Conservation (phyloP, 2,113 vertebrate species). For the Apteryx mantelli region DNA sequence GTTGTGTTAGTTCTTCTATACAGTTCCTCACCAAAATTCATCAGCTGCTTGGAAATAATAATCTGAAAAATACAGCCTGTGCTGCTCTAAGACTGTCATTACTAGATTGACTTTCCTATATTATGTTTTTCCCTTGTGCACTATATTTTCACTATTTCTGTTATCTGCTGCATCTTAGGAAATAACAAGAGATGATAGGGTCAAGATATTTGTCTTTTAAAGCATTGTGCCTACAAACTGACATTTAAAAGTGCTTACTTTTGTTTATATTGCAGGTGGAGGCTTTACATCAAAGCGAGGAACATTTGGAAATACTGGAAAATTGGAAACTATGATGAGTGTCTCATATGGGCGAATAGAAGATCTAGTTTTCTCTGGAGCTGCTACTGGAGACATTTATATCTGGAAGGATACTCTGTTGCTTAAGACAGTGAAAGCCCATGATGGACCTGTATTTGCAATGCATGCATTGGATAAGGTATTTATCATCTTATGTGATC, state of each 20-base stretch:
- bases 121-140: not conserved
- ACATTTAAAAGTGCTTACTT: not conserved
- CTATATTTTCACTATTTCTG: not conserved
- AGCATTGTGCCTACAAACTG: not conserved
- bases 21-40: not conserved
- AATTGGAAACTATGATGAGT: conserved; percentile 96
- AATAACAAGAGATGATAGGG: not conserved
- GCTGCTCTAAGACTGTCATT: not conserved
- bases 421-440: conserved; percentile 94
- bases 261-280: conserved; percentile 81
- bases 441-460: conserved; percentile 95
- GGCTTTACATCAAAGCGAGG: conserved; percentile 94
- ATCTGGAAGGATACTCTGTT: conserved; percentile 93
- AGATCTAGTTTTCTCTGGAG: conserved; percentile 93
- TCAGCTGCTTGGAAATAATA: not conserved
- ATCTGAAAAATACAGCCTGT: not conserved
- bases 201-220: not conserved
- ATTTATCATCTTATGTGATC: not conserved
- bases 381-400: conserved; percentile 94
- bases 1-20: not conserved
- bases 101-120: not conserved
- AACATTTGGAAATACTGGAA: conserved; percentile 86
- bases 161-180: not conserved
- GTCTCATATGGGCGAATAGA: conserved; percentile 90
- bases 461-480: conserved; percentile 99